phyloP scores from a whole-genome alignment of 2,888 invertebrate species.

The Microplitis manilae region DNA sequence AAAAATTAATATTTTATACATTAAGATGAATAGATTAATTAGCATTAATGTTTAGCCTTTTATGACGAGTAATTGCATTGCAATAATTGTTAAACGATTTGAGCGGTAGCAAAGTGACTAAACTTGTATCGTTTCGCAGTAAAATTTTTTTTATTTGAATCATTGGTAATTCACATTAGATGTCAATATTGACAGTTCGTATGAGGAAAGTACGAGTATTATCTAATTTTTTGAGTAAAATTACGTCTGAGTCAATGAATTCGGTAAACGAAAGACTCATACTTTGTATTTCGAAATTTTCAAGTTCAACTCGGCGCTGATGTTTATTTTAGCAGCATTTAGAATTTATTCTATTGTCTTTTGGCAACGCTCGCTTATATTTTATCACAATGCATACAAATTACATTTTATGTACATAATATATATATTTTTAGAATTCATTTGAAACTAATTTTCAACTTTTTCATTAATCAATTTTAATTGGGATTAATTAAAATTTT shows the following conservation, averaged over 20 bases:
- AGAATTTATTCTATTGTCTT: not conserved
- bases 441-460: too few species aligned
- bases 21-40: not conserved
- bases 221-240: not conserved
- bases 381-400: not conserved
- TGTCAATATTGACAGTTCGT: too few species aligned
- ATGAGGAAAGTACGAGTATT: too few species aligned
- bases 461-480: not conserved
- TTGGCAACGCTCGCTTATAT: not conserved
- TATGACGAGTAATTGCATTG: constrained; percentile 2
- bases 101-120: not conserved
- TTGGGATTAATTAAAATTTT: not conserved
- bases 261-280: not conserved
- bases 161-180: not conserved
- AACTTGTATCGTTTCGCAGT: not conserved
- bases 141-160: not conserved
- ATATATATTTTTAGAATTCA: not conserved
- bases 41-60: constrained; percentile 15
- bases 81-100: not conserved
- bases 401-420: not conserved
- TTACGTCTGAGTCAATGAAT: not conserved
- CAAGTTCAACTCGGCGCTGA: not conserved
- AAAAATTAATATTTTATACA: not conserved
- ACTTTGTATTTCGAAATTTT: constrained; percentile 11
- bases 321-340: not conserved